phyloP scores from a whole-genome alignment of 2,888 invertebrate genomes.

The Amiota communis region DNA sequence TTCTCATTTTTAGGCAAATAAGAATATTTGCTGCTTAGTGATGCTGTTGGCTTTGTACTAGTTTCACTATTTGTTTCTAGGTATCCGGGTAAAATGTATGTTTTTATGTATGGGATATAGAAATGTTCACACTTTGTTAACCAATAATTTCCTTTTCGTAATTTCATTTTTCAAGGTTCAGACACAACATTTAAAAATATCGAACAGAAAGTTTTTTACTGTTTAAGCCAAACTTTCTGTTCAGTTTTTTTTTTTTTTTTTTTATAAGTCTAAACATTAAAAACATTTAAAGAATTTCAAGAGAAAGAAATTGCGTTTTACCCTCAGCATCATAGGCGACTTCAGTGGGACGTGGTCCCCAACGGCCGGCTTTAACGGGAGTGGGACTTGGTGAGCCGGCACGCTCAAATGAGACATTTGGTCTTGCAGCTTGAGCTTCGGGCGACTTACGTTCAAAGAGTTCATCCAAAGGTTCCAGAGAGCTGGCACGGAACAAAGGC shows the following conservation, averaged over 20 bases:
- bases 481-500: slow-evolving; percentile 69
- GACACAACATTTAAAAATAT: slow-evolving; percentile 14
- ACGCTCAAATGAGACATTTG: slow-evolving; percentile 70
- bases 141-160: slow-evolving; percentile 3
- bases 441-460: slow-evolving; percentile 71
- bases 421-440: slow-evolving; percentile 52
- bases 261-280: neutral
- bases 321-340: slow-evolving; percentile 84
- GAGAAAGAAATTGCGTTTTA: slow-evolving; percentile 73
- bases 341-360: slow-evolving; percentile 80
- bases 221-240: no score
- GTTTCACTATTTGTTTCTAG: no score
- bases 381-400: slow-evolving; percentile 79
- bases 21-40: neutral
- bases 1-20: no score
- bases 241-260: neutral
- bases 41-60: slow-evolving; percentile 20
- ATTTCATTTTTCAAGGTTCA: slow-evolving; percentile 1
- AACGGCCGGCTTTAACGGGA: slow-evolving; percentile 82
- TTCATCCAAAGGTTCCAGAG: slow-evolving; percentile 71
- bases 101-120: no score
- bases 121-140: no score
- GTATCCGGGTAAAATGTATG: no score
- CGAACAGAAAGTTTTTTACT: no score
- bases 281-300: neutral